A percentile compares a stretch with the other conserved stretches of the same genome.
phyloP scores from a whole-genome alignment of 2,797 vertebrate genomes.

The Tenualosa ilisha region DNA sequence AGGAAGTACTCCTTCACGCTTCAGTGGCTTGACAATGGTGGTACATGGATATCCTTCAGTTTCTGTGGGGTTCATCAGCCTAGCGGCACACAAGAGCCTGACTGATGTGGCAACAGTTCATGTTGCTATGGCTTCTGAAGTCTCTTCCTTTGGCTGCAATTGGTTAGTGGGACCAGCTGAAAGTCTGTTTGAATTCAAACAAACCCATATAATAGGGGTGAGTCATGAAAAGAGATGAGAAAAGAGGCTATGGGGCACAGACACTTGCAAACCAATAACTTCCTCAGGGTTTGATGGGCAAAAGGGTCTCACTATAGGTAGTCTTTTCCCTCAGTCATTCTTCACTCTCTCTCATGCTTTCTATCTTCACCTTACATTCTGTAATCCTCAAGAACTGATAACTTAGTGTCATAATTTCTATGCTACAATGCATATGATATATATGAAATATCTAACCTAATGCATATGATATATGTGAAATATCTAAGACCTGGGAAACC shows the following conservation, averaged over 20 bases:
- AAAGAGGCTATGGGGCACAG: slow-evolving; percentile 57
- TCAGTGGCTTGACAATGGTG: neutral
- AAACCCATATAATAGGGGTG: slow-evolving; percentile 64
- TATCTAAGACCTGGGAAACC: neutral
- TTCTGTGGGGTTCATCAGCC: neutral
- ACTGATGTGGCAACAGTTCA: neutral
- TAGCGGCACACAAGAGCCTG: neutral
- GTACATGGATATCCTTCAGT: neutral
- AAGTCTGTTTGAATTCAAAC: slow-evolving; percentile 62
- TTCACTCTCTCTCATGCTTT: neutral
- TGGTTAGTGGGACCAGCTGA: neutral
- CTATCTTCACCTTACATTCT: neutral
- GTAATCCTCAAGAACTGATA: neutral
- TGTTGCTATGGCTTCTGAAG: slow-evolving; percentile 18
- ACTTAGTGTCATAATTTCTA: neutral
- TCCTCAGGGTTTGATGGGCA: slow-evolving; percentile 35
- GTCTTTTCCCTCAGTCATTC: neutral
- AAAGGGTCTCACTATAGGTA: slow-evolving; percentile 42
- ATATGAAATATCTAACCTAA: neutral
- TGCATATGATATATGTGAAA: neutral
- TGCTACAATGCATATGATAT: neutral
- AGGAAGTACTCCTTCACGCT: slow-evolving; percentile 4
- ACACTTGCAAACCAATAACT: neutral
- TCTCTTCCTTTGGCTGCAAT: neutral
- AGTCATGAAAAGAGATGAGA: slow-evolving; percentile 53